Evolutionary conservation across 30 jellyfish, hydroid and myxozoan genomes (phyloP).

Genomic region (Pelagia noctiluca): DNA sequence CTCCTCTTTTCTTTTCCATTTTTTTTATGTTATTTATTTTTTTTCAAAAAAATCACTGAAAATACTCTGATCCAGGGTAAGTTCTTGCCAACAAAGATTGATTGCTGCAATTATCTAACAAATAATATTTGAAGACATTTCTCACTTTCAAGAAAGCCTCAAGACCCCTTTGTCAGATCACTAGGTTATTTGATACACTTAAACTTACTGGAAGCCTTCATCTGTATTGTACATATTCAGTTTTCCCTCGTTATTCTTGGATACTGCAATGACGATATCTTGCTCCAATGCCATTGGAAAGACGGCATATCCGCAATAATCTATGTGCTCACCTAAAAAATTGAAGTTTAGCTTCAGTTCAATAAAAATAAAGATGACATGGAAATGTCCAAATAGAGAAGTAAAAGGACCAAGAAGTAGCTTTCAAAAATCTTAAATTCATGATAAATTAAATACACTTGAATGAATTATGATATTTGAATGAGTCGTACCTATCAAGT

Average conservation of each 20-base stretch:
- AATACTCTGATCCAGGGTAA: not conserved
- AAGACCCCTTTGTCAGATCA: too few species aligned
- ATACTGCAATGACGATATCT: conserved; percentile 86
- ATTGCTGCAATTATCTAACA: too few species aligned
- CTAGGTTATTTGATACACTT: too few species aligned
- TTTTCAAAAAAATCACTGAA: too few species aligned
- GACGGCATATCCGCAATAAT: conserved; percentile 98
- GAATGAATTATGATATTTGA: not conserved
- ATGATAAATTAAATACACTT: not conserved
- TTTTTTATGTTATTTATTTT: too few species aligned
- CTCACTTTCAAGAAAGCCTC: too few species aligned
- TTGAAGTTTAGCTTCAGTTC: too few species aligned
- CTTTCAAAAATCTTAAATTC: not conserved
- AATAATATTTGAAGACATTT: too few species aligned
- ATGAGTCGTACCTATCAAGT: conserved; percentile 72
- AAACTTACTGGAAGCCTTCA: conserved; percentile 64
- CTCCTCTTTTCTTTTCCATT: too few species aligned
- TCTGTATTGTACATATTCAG: conserved; percentile 82
- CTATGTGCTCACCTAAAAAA: conserved; percentile 89
- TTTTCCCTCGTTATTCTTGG: conserved; percentile 37
- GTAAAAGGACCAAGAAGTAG: not conserved
- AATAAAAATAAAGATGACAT: not conserved
- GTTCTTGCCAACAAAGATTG: not conserved
- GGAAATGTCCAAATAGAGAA: not conserved
- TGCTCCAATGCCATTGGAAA: conserved; percentile 98